A percentile compares a stretch with the other conserved stretches of the same genome.
phyloP scores from a whole-genome alignment of 1,140 invertebrate species.

The Lepidurus apus region DNA sequence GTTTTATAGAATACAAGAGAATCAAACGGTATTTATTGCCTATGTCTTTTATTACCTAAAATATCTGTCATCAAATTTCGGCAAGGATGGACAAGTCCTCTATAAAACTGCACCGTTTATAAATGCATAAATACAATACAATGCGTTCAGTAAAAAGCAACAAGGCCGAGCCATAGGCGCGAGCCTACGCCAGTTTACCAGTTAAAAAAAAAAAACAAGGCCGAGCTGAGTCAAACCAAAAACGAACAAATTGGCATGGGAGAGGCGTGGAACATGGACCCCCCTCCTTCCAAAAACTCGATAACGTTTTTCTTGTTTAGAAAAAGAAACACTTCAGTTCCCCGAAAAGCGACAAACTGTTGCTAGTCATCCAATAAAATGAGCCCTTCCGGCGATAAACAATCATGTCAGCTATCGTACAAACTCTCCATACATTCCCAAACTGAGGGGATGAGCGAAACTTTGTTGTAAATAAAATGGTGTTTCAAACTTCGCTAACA shows the following conservation, averaged over 20 bases:
- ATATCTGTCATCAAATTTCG: too few relatives aligned
- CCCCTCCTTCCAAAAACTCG: background rate
- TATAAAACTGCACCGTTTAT: constrained; percentile 19
- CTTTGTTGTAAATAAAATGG: background rate
- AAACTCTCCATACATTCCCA: background rate
- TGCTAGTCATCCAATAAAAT: constrained; percentile 1
- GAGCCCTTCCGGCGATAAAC: background rate
- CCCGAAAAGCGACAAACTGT: background rate
- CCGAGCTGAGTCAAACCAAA: background rate
- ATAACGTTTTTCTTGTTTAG: background rate
- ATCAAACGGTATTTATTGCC: too few relatives aligned
- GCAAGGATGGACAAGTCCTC: background rate
- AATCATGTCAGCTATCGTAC: background rate
- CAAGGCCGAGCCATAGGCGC: background rate
- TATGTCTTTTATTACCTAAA: too few relatives aligned
- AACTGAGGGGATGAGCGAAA: background rate
- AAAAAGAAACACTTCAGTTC: background rate
- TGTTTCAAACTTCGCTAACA: background rate
- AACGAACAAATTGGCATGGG: constrained; percentile 9
- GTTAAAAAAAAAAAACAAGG: too few relatives aligned
- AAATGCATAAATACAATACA: constrained; percentile 22
- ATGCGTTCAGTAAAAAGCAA: constrained; percentile 5
- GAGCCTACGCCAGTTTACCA: too few relatives aligned
- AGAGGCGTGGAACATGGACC: background rate
- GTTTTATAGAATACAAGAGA: too few relatives aligned